These are phyloP conservation scores for Chloroclysta siterata DNA, from an alignment of 2,888 invertebrate genomes.

Conservation along the genomic window DNA sequence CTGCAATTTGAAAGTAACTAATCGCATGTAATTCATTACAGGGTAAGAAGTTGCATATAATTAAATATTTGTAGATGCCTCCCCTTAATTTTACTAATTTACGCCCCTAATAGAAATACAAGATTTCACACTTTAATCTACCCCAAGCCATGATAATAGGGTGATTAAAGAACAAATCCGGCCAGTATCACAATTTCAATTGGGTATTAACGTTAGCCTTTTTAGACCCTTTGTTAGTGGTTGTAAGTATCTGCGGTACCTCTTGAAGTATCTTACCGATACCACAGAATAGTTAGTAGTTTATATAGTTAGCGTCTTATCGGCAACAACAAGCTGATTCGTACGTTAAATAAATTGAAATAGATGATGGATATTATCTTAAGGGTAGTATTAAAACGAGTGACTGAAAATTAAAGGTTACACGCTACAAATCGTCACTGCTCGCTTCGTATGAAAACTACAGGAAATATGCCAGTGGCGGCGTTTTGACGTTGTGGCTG, in stretches of 20 bases:
- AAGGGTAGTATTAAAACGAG: too few species aligned
- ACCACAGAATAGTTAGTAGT: neutral
- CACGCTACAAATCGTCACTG: too few species aligned
- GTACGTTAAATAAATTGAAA: too few species aligned
- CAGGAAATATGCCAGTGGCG: too few species aligned
- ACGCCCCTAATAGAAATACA: conserved; percentile 39
- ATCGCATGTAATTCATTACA: conserved; percentile 15
- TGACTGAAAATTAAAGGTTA: too few species aligned
- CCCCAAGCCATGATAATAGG: conserved; percentile 49
- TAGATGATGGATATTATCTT: too few species aligned
- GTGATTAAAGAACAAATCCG: conserved; percentile 56
- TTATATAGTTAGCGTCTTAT: conserved; percentile 23
- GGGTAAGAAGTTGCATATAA: conserved; percentile 2
- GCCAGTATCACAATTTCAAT: conserved; percentile 45
- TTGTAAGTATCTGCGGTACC: conserved; percentile 40
- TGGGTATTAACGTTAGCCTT: conserved; percentile 41
- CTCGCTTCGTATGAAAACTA: too few species aligned
- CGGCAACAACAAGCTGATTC: neutral
- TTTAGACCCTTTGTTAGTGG: conserved; percentile 33
- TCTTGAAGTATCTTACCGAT: conserved; percentile 36
- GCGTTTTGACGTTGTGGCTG: too few species aligned
- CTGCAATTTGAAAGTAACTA: conserved; percentile 11
- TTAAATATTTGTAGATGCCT: conserved; percentile 18
- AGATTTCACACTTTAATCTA: conserved; percentile 45
- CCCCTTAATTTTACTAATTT: conserved; percentile 30